Percentiles rank a stretch among this genome's conserved stretches.
phyloP scores from a whole-genome alignment of 2,888 invertebrate species.

The Druceiella hillmani region DNA sequence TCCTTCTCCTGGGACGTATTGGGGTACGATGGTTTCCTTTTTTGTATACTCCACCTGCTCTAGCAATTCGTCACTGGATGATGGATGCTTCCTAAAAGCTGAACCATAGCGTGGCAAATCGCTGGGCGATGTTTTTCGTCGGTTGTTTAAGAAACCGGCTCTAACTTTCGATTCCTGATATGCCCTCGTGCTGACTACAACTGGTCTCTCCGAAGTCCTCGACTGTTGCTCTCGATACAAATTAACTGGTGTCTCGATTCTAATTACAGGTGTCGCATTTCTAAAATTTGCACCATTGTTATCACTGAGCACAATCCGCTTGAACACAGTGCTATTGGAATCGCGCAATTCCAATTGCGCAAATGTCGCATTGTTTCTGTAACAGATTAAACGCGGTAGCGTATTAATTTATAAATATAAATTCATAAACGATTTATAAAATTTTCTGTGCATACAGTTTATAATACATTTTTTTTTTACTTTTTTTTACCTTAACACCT shows the following conservation, averaged over 20 bases:
- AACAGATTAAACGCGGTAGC: slow-evolving; percentile 26
- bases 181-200: slow-evolving; percentile 35
- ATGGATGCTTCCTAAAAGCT: slow-evolving; percentile 17
- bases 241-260: slow-evolving; percentile 37
- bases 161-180: slow-evolving; percentile 40
- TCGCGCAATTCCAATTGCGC: slow-evolving; percentile 45
- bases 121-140: slow-evolving; percentile 33
- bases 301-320: slow-evolving; percentile 40
- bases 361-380: slow-evolving; percentile 44
- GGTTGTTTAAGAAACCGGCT: slow-evolving; percentile 40
- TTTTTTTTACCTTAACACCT: too few relatives aligned
- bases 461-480: too few relatives aligned
- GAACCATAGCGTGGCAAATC: slow-evolving; percentile 16
- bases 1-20: slow-evolving; percentile 46
- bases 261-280: slow-evolving; percentile 32
- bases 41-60: slow-evolving; percentile 29
- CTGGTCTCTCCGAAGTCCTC: slow-evolving; percentile 40
- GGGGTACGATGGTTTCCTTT: slow-evolving; percentile 32
- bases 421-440: slow-evolving; percentile 8
- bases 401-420: slow-evolving; percentile 12
- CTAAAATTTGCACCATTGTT: slow-evolving; percentile 38
- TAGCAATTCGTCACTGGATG: slow-evolving; percentile 20
- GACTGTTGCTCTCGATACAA: too few relatives aligned
- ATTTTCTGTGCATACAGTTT: slow-evolving; percentile 6
- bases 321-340: slow-evolving; percentile 38